Conservation (phyloP, 2,888 invertebrate genomes). For the Lasioglossum vierecki region DNA sequence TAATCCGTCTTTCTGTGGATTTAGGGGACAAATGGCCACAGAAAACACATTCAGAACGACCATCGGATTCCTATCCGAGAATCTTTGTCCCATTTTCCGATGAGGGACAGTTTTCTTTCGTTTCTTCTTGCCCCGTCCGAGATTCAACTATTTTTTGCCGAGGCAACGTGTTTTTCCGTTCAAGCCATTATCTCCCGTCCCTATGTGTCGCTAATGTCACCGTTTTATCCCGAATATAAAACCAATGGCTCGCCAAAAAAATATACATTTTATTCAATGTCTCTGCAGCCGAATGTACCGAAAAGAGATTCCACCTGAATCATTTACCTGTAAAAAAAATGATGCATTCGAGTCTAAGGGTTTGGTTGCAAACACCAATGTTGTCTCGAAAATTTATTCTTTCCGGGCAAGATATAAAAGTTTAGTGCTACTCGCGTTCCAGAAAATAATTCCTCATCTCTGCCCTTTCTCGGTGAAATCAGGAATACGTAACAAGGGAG, state of each 20-base stretch:
- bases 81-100: neutral
- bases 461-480: conserved; percentile 20
- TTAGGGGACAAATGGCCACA: neutral
- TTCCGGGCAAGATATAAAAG: neutral
- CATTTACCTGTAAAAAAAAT: neutral
- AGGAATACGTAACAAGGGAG: neutral
- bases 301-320: neutral
- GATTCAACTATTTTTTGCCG: conserved; percentile 1
- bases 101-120: conserved; percentile 2
- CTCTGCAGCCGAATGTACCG: no score
- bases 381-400: neutral
- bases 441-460: neutral
- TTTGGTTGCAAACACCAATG: neutral
- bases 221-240: no score
- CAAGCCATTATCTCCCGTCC: neutral
- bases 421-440: neutral
- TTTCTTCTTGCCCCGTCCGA: neutral
- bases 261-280: neutral
- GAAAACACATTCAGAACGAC: neutral
- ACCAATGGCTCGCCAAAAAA: neutral
- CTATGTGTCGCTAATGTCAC: neutral
- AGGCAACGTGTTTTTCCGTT: neutral
- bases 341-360: neutral
- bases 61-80: neutral
- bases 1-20: conserved; percentile 5